Percentiles rank a stretch among this genome's conserved stretches.
Evolutionary conservation across 2,797 vertebrate species (phyloP).

Genomic region (Protonibea diacanthus): DNA sequence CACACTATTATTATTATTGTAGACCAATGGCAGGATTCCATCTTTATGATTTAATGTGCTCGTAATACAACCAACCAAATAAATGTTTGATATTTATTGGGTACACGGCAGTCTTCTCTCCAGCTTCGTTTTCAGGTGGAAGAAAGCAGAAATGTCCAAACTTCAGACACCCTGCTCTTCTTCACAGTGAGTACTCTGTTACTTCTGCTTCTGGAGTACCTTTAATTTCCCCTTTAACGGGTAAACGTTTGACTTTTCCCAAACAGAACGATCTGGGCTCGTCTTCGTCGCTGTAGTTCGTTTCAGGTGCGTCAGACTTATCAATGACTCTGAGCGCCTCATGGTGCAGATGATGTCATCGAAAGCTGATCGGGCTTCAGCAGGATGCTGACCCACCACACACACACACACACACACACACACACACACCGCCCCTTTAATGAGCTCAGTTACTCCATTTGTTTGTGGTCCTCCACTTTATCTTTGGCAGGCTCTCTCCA

Average conservation of each 20-base stretch:
- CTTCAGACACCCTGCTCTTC: background rate
- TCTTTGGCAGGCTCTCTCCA: conserved; percentile 61
- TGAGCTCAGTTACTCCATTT: conserved; percentile 70
- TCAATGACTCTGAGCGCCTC: conserved; percentile 20
- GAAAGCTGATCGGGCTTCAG: conserved; percentile 32
- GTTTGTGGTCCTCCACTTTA: conserved; percentile 66
- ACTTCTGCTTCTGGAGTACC: background rate
- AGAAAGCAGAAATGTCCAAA: background rate
- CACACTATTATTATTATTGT: background rate
- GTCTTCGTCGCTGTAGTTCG: background rate
- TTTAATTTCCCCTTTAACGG: too few relatives aligned
- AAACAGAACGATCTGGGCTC: background rate
- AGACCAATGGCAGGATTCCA: background rate
- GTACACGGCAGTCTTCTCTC: background rate
- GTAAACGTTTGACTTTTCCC: too few relatives aligned
- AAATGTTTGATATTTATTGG: conserved; percentile 33
- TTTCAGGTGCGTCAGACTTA: conserved; percentile 34
- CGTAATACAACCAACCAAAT: conserved; percentile 16
- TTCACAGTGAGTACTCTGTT: background rate
- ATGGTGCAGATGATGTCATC: conserved; percentile 69
- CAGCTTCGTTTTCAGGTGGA: background rate
- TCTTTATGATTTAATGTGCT: background rate
- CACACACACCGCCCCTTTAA: conserved; percentile 44
- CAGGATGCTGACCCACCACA: conserved; percentile 56
- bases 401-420: too few relatives aligned